Evolutionary conservation across 2,888 invertebrate species (phyloP).

Genomic region (Zonitis immaculata): DNA sequence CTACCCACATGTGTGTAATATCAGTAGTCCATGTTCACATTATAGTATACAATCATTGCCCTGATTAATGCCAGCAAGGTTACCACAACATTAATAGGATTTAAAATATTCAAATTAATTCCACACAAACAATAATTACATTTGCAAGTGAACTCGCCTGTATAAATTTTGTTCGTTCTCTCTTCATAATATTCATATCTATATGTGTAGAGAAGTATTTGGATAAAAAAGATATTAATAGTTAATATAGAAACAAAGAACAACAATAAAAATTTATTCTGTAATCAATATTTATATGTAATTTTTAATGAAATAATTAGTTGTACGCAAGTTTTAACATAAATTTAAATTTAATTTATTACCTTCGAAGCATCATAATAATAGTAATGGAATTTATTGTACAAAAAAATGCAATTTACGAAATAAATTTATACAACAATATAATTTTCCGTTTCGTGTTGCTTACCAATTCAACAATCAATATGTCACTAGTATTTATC

Average conservation of each 20-base stretch:
- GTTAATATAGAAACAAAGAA: no score
- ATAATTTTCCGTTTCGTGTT: no score
- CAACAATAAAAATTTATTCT: no score
- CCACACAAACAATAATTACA: slow-evolving; percentile 27
- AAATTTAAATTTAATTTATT: no score
- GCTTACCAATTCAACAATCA: slow-evolving; percentile 7
- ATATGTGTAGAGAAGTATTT: background rate
- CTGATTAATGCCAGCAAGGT: slow-evolving; percentile 18
- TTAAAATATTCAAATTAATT: slow-evolving; percentile 28
- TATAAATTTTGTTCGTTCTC: slow-evolving; percentile 13
- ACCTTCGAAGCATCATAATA: no score
- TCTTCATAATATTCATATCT: background rate
- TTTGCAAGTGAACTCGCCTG: slow-evolving; percentile 23
- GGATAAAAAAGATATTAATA: background rate
- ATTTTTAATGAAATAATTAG: no score
- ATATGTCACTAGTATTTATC: slow-evolving; percentile 15
- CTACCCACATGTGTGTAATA: slow-evolving; percentile 10
- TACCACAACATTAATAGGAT: slow-evolving; percentile 24
- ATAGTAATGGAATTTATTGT: no score
- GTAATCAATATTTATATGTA: no score
- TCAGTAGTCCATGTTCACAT: slow-evolving; percentile 11
- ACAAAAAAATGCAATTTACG: no score
- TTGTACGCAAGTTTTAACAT: no score
- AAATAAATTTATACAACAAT: no score
- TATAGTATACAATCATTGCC: slow-evolving; percentile 15